Evolutionary conservation across 2,888 invertebrate species (phyloP), one percentile per base, ranked within the genome.

Genomic region (Balanococcus diminutus): DNA sequence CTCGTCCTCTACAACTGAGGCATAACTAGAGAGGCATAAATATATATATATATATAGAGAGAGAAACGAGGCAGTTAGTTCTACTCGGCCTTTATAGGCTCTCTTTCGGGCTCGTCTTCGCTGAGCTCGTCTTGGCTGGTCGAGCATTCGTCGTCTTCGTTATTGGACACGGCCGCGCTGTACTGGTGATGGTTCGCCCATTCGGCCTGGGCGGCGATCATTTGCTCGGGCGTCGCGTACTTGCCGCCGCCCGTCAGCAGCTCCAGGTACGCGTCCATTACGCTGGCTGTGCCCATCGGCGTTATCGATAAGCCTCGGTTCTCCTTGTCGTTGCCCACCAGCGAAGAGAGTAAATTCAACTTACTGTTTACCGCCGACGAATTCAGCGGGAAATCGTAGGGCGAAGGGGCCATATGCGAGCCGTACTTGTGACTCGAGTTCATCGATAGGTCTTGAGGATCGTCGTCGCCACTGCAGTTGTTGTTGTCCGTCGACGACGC

Each of bases 401-500:
- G 6, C 89, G 89, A 0, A 87, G 89, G 0, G 88, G 89, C 51
- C 89, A 89, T 3, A 91, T 88, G 5, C 93, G 93, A 14, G 83
- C 85, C 36, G 87, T 87, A 56, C 39, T 86, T 81, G 85, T 86
- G 86, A 83, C 93, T 92, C 86, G 90, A 90, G 82, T 94, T 92
- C 87, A 93, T 92, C 88, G 96, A 95, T 87, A 96, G 92, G 89
- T 96, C 96, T 90, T 96, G 96, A 32, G 95, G 94, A 89, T 96
- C 96, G 88, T 95, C 95, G 88, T 94, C 94, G 6, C 94, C 94
- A 90, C 95, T 95, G 67, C 94, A 90, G 84, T 94, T 94, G 32
- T 92, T 92, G 87, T 93, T 93, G 89, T 95, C 95, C 94, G 94
- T 79, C 95, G 92, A 16, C 94, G 88, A 2, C 95, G 95, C 32